These are phyloP conservation scores for Euzophera pinguis DNA, from an alignment of 2,888 invertebrate species.

Conservation along the genomic window DNA sequence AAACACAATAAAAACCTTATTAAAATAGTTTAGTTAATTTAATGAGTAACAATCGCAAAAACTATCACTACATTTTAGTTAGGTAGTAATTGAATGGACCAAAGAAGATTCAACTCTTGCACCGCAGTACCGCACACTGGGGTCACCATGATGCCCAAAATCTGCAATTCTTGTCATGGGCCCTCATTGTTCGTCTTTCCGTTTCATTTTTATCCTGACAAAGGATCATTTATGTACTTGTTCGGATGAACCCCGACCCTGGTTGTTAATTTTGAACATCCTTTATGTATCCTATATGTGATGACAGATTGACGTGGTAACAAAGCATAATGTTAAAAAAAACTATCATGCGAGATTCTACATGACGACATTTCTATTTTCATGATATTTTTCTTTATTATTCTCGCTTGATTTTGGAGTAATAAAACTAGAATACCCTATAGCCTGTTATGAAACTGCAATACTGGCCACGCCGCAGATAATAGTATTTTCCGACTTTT, in stretches of 20 bases:
- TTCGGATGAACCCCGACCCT: conserved; percentile 6
- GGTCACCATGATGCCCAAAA: conserved; percentile 12
- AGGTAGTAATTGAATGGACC: not conserved
- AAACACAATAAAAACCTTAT: too few relatives aligned
- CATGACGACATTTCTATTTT: too few relatives aligned
- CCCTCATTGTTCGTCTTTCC: conserved; percentile 7
- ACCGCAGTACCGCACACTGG: not conserved
- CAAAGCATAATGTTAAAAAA: not conserved
- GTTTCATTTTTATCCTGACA: conserved; percentile 9
- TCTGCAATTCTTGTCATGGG: conserved; percentile 3
- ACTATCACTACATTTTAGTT: not conserved
- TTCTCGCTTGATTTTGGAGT: too few relatives aligned
- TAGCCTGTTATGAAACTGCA: too few relatives aligned
- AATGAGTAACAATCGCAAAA: not conserved
- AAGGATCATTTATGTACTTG: conserved; percentile 1
- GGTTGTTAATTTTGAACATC: not conserved
- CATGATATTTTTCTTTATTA: too few relatives aligned
- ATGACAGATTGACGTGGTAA: not conserved
- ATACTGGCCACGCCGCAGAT: too few relatives aligned
- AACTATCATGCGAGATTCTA: too few relatives aligned
- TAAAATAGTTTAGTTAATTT: too few relatives aligned
- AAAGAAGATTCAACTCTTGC: not conserved
- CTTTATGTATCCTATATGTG: not conserved
- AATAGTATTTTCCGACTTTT: too few relatives aligned
- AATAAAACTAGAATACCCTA: too few relatives aligned